Evolutionary conservation across 2,113 vertebrate genomes (phyloP).

Genomic region (Epinephelus moara): DNA sequence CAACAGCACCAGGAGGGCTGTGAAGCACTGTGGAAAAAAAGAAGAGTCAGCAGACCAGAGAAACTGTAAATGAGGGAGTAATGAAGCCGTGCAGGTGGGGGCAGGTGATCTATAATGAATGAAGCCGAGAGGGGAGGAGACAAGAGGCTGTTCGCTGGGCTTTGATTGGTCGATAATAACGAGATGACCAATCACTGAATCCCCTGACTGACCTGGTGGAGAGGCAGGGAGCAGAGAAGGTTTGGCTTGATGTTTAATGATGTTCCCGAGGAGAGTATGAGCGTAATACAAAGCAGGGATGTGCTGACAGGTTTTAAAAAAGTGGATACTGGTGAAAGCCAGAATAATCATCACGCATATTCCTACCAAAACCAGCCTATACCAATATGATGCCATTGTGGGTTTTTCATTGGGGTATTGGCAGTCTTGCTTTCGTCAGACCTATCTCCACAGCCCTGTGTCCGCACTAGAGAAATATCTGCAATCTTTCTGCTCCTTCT

Average conservation of each 20-base stretch:
- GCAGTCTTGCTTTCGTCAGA: too few species aligned
- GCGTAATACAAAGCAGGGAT: constrained; percentile 30
- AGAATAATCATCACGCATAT: not conserved
- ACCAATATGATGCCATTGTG: not conserved
- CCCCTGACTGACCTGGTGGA: constrained; percentile 34
- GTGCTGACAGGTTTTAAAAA: constrained; percentile 3
- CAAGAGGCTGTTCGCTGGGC: constrained; percentile 26
- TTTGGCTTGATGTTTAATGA: constrained; percentile 54
- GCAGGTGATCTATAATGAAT: constrained; percentile 83
- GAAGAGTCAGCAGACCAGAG: constrained; percentile 74
- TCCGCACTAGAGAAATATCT: too few species aligned
- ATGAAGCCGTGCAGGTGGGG: constrained; percentile 80
- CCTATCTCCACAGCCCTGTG: too few species aligned
- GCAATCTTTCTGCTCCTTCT: too few species aligned
- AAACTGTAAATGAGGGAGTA: constrained; percentile 79
- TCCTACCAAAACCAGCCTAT: not conserved
- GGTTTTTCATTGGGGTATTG: too few species aligned
- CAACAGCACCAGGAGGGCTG: constrained; percentile 42
- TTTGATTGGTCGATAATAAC: constrained; percentile 58
- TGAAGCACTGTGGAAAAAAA: constrained; percentile 61
- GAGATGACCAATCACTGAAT: constrained; percentile 45
- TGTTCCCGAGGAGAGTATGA: constrained; percentile 4
- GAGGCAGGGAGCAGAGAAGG: constrained; percentile 13
- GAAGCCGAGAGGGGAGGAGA: constrained; percentile 62
- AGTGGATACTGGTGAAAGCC: not conserved